Percentiles rank a stretch among this genome's conserved stretches.
Evolutionary conservation across 2,888 invertebrate genomes (phyloP).

Genomic region (Germaria angustata): DNA sequence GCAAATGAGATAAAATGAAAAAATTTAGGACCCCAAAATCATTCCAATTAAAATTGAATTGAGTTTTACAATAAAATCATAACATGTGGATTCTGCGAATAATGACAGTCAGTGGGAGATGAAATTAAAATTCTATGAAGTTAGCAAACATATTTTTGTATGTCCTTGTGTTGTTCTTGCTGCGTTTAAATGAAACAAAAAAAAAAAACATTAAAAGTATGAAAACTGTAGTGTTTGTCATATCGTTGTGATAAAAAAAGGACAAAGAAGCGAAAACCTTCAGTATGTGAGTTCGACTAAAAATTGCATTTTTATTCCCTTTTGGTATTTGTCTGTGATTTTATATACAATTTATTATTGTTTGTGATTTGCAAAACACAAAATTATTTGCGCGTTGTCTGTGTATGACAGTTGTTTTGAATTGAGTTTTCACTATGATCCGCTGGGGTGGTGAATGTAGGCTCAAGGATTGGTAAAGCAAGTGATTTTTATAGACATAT

Average conservation of each 20-base stretch:
- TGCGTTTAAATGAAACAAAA: constrained; percentile 36
- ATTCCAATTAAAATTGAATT: constrained; percentile 11
- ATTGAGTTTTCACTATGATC: constrained; percentile 43
- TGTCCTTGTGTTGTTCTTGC: background rate
- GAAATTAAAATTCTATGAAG: constrained; percentile 61
- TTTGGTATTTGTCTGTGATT: constrained; percentile 63
- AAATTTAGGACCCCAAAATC: background rate
- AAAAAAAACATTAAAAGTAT: constrained; percentile 7
- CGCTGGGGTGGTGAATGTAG: background rate
- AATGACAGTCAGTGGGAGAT: background rate
- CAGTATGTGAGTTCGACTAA: constrained; percentile 33
- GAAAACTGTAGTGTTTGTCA: background rate
- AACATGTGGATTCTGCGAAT: background rate
- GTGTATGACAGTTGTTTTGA: constrained; percentile 62
- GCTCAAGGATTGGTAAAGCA: background rate
- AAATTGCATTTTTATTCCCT: constrained; percentile 51
- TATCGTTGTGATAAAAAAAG: background rate
- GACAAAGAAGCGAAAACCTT: background rate
- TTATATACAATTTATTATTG: constrained; percentile 58
- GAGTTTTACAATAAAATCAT: constrained; percentile 22
- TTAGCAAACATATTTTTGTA: constrained; percentile 50
- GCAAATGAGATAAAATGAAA: background rate
- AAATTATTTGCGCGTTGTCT: constrained; percentile 45
- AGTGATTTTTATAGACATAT: background rate
- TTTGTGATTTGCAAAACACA: constrained; percentile 19